A percentile compares a stretch with the other conserved stretches of the same genome.
phyloP scores from a whole-genome alignment of 92 coral and sea anemone species.

The Zoanthus solanderi region DNA sequence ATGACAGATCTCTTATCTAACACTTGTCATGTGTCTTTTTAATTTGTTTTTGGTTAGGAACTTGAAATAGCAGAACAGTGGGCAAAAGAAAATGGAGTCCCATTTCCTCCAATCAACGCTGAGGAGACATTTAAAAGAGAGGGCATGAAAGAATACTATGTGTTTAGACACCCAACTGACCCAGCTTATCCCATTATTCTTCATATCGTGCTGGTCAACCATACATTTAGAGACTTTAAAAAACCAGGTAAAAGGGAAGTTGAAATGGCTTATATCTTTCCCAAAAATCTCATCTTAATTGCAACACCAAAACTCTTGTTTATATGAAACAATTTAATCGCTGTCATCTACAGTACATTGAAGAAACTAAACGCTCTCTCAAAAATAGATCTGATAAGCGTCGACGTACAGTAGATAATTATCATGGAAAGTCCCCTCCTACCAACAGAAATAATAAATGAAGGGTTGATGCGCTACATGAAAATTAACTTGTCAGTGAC shows the following conservation, averaged over 20 bases:
- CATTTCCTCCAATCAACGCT: slow-evolving; percentile 82
- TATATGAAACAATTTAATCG: no score
- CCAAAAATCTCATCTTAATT: no score
- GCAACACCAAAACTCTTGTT: no score
- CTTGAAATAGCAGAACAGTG: slow-evolving; percentile 70
- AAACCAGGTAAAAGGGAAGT: slow-evolving; percentile 65
- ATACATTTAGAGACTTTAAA: slow-evolving; percentile 62
- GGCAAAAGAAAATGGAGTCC: slow-evolving; percentile 72
- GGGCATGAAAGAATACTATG: slow-evolving; percentile 78
- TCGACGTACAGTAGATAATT: no score
- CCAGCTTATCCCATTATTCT: slow-evolving; percentile 73
- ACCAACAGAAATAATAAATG: no score
- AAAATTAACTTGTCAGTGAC: no score
- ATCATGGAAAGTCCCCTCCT: no score
- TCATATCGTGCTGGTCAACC: slow-evolving; percentile 78
- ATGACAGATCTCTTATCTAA: not conserved
- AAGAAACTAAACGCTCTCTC: no score
- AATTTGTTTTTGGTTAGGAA: slow-evolving; percentile 42
- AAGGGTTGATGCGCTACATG: no score
- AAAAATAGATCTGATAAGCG: no score
- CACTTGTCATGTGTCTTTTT: not conserved
- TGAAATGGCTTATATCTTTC: not conserved
- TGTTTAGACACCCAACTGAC: slow-evolving; percentile 71
- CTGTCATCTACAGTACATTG: no score
- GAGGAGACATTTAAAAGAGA: slow-evolving; percentile 71